Evolutionary conservation across 2,797 vertebrate genomes (phyloP), one percentile per base, ranked within the genome.

Genomic region (Somateria mollissima): DNA sequence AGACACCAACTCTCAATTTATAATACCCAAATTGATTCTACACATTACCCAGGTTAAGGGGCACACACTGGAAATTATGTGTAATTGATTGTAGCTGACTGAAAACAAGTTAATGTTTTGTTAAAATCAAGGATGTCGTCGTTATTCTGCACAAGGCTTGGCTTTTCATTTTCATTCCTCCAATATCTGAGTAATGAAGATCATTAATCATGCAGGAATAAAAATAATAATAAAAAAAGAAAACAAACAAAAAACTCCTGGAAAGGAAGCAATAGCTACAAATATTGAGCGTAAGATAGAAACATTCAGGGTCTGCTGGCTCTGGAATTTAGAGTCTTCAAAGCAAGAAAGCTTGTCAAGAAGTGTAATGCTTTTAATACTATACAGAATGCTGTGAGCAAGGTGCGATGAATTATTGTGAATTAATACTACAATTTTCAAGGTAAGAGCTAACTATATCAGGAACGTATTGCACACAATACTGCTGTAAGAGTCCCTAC

Each of bases 81-180:
- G 20, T 88, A 94, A 79, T 47, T 85, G 58, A 92, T 93, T 64
- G 62, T 7, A 36, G 53, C 22, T 89, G 54, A 82, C 17, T 91
- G 30, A 95, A 96, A 94, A 90, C 56, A 89, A 95, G 34, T 87
- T 90, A 90, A 94, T 81, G 6, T 43, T 85, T 73, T 89, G 72
- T 89, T 85, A 71, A 70, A 54, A 79, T 19, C 28, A 30, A 66
- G 39, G 49, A 57, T 81, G 49, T 36, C 72, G 72, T 75, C 20
- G 1, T 37, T 65, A 43, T 49, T 80, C 84, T 79, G 10, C 25
- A 93, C 34, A 36, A 80, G 8, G 19, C 11, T 87, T 17, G 34
- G 61, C 30, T 90, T 66, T 95, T 61, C 34, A 74, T 49, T 76
- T 95, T 90, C 39, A 41, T 43, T 30, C 43, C 13, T 72, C 69